Evolutionary conservation across 2,888 invertebrate species (phyloP).

Genomic region (Lobophora halterata): DNA sequence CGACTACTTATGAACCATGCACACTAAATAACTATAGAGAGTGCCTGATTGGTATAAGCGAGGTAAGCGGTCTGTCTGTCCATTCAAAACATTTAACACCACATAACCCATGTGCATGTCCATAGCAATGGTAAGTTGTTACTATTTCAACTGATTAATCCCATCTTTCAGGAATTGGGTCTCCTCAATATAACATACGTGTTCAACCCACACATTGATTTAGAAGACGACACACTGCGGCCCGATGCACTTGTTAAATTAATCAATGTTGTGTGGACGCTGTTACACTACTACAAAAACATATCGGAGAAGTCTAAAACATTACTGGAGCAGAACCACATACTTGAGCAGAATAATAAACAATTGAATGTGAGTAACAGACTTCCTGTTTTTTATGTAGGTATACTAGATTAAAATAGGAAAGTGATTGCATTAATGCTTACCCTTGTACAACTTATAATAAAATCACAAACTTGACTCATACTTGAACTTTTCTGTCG

Average conservation of each 20-base stretch:
- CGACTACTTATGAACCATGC: slow-evolving; percentile 67
- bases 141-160: neutral
- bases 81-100: too few species aligned
- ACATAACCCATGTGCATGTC: too few species aligned
- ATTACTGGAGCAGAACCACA: slow-evolving; percentile 60
- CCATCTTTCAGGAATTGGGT: slow-evolving; percentile 58
- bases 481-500: slow-evolving; percentile 16
- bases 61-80: slow-evolving; percentile 44
- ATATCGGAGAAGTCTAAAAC: slow-evolving; percentile 49
- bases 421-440: too few species aligned
- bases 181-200: slow-evolving; percentile 59
- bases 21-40: slow-evolving; percentile 60
- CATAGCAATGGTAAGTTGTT: too few species aligned
- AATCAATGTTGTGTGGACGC: slow-evolving; percentile 63
- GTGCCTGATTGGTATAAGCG: slow-evolving; percentile 66
- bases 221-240: slow-evolving; percentile 44
- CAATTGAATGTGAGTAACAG: slow-evolving; percentile 59
- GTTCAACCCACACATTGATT: slow-evolving; percentile 66
- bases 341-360: slow-evolving; percentile 62
- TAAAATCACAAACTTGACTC: neutral
- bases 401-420: too few species aligned
- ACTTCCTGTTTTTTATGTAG: neutral
- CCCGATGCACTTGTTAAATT: slow-evolving; percentile 59
- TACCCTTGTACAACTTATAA: neutral
- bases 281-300: slow-evolving; percentile 61